Conservation (phyloP, 2,113 vertebrate species). For the Nanorana parkeri region DNA sequence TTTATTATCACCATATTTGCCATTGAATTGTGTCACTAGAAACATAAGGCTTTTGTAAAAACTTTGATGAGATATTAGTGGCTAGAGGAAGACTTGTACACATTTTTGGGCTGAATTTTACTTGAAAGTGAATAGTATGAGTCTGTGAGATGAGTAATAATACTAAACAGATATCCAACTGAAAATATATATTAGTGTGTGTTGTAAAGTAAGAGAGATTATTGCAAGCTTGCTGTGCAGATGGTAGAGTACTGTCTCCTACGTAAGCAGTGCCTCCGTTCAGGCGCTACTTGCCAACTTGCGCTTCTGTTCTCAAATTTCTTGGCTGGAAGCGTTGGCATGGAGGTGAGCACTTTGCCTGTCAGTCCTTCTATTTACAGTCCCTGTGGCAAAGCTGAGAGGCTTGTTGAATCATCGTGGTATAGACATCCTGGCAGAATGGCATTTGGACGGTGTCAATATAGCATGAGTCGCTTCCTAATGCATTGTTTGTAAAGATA, state of each 20-base stretch:
- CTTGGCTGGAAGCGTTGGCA: conserved; percentile 1
- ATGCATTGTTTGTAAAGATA: too few relatives aligned
- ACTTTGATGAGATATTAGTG: too few relatives aligned
- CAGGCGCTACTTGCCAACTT: conserved; percentile 12
- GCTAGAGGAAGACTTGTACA: too few relatives aligned
- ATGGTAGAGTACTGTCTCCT: conserved; percentile 1
- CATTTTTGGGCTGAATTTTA: too few relatives aligned
- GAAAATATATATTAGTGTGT: too few relatives aligned
- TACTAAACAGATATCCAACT: too few relatives aligned
- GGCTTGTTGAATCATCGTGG: conserved; percentile 17
- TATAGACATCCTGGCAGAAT: background rate
- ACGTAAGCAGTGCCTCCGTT: conserved; percentile 10
- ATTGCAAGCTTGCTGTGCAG: conserved; percentile 24
- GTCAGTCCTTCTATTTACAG: conserved; percentile 40
- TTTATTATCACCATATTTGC: too few relatives aligned
- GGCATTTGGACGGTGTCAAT: background rate
- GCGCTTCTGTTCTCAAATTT: conserved; percentile 31
- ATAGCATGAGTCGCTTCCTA: too few relatives aligned
- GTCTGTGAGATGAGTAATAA: too few relatives aligned
- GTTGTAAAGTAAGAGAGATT: background rate
- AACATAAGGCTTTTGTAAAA: too few relatives aligned
- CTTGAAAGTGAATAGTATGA: too few relatives aligned
- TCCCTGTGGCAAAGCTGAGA: background rate
- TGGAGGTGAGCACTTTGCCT: conserved; percentile 22
- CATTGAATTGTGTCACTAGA: too few relatives aligned